These are phyloP conservation scores for Hedya salicella DNA, from an alignment of 2,888 invertebrate genomes.

Conservation along the genomic window DNA sequence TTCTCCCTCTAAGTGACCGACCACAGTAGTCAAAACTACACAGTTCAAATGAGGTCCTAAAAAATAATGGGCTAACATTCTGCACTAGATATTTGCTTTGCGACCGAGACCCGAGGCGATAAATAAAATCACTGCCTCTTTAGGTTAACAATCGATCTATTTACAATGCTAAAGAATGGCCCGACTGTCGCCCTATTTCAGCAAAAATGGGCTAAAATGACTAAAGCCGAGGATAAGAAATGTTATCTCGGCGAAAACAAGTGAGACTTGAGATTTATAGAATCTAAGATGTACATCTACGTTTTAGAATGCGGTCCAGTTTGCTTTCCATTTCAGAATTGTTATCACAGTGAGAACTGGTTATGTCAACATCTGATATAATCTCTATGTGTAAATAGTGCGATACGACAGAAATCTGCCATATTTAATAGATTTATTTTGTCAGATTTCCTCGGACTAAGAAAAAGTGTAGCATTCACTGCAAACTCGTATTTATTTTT, in stretches of 20 bases:
- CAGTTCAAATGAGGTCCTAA: too few species aligned
- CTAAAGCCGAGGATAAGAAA: conserved; percentile 36
- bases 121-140: conserved; percentile 61
- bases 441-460: too few species aligned
- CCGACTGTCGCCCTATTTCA: conserved; percentile 51
- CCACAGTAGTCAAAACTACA: too few species aligned
- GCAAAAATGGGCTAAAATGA: conserved; percentile 58
- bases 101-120: conserved; percentile 43
- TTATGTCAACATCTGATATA: conserved; percentile 4
- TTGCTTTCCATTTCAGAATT: conserved; percentile 12
- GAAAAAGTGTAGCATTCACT: too few species aligned
- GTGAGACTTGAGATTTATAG: conserved; percentile 35
- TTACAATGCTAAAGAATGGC: conserved; percentile 61
- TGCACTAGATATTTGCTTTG: conserved; percentile 7
- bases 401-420: background rate
- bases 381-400: background rate
- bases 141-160: conserved; percentile 66
- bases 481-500: background rate
- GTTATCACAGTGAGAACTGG: conserved; percentile 5
- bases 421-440: background rate
- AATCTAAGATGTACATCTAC: conserved; percentile 21
- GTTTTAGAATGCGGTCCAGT: conserved; percentile 10
- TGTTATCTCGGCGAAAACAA: conserved; percentile 33
- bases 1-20: too few species aligned
- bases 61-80: conserved; percentile 22